Conservation (phyloP, 1,140 invertebrate species). For the Aphidius ervi region DNA sequence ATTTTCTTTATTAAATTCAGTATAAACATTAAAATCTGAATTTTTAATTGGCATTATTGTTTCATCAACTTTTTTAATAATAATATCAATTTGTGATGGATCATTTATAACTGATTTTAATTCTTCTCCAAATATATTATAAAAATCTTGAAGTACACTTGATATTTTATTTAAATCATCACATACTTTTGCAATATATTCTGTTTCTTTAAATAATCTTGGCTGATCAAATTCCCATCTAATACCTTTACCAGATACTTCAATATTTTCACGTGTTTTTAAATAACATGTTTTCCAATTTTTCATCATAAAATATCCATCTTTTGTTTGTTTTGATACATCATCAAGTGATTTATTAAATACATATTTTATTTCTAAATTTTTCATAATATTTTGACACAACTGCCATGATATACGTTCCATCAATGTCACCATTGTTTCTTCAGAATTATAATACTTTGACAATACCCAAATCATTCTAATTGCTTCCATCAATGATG, state of each 20-base stretch:
- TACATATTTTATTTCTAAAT: constrained; percentile 67
- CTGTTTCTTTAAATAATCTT: constrained; percentile 74
- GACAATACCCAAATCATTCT: constrained; percentile 81
- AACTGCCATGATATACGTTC: constrained; percentile 77
- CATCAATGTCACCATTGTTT: constrained; percentile 73
- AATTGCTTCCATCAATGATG: constrained; percentile 74
- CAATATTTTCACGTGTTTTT: constrained; percentile 73
- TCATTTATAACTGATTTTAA: constrained; percentile 81
- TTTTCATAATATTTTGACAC: constrained; percentile 67
- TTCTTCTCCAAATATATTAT: constrained; percentile 83
- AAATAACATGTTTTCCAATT: constrained; percentile 74
- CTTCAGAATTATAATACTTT: constrained; percentile 67
- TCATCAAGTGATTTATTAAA: constrained; percentile 60
- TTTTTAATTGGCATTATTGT: constrained; percentile 68
- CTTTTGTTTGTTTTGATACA: constrained; percentile 54
- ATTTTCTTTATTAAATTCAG: constrained; percentile 68
- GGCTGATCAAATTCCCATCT: constrained; percentile 88
- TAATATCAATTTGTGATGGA: constrained; percentile 77
- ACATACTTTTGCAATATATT: constrained; percentile 77
- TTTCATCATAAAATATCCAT: constrained; percentile 65
- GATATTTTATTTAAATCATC: constrained; percentile 69
- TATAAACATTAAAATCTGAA: constrained; percentile 79
- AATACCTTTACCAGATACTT: constrained; percentile 72
- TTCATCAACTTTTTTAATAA: constrained; percentile 67
- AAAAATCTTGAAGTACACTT: constrained; percentile 76